Evolutionary conservation across 2,888 invertebrate species (phyloP).

Genomic region (Empis stercorea): DNA sequence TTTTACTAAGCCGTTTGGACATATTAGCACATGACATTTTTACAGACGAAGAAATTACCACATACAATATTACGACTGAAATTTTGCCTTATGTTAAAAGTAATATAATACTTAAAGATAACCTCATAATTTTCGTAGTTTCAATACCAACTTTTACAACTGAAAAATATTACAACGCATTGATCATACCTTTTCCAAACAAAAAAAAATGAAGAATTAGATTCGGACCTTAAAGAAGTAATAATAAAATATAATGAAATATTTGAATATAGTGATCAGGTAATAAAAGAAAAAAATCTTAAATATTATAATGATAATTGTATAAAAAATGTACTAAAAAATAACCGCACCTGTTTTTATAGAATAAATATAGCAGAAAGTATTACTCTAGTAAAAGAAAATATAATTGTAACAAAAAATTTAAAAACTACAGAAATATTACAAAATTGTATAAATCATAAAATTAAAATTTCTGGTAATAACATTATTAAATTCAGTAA

Average conservation of each 20-base stretch:
- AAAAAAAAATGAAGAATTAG: not conserved
- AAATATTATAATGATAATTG: not conserved
- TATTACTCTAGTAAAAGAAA: not conserved
- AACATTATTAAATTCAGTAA: conserved; percentile 3
- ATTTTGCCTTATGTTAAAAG: not conserved
- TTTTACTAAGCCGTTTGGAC: not conserved
- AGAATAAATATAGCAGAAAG: too few relatives aligned
- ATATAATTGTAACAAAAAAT: not conserved
- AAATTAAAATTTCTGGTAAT: not conserved
- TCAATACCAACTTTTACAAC: too few relatives aligned
- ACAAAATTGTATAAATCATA: conserved; percentile 1
- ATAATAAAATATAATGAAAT: not conserved
- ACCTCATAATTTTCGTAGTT: too few relatives aligned
- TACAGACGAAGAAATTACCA: not conserved
- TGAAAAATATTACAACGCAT: not conserved
- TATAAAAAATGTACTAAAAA: not conserved
- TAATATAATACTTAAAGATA: not conserved
- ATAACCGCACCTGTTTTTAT: too few relatives aligned
- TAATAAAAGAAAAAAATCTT: not conserved
- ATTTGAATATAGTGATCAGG: not conserved
- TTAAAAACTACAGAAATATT: not conserved
- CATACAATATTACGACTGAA: not conserved
- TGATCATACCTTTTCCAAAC: conserved; percentile 1
- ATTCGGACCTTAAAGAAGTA: not conserved
- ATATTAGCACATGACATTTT: not conserved